These are phyloP conservation scores for Puma concolor DNA, from an alignment of 2,113 vertebrate species.

Conservation along the genomic window DNA sequence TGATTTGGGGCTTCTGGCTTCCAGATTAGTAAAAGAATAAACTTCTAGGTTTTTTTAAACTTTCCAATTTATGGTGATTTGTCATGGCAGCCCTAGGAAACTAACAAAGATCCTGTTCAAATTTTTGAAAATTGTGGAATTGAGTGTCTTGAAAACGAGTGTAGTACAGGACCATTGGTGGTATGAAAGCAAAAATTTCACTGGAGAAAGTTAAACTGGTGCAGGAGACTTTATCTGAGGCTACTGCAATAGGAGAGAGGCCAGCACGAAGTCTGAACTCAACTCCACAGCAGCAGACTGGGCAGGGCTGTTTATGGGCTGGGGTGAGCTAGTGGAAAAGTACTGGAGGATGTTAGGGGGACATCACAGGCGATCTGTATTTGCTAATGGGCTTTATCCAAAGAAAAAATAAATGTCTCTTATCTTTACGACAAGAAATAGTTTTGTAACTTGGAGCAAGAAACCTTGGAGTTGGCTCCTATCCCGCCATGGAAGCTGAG, in stretches of 20 bases:
- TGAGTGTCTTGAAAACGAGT: not conserved
- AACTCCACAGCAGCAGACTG: not conserved
- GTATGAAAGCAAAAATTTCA: not conserved
- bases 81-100: not conserved
- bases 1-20: not conserved
- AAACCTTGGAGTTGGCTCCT: not conserved
- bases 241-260: not conserved
- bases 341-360: not conserved
- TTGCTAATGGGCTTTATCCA: not conserved
- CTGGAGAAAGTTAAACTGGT: not conserved
- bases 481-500: not conserved
- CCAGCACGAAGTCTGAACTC: not conserved
- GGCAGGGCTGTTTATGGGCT: not conserved
- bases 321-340: not conserved
- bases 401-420: not conserved
- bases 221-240: not conserved
- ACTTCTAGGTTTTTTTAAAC: not conserved
- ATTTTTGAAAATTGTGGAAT: not conserved
- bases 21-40: not conserved
- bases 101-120: not conserved
- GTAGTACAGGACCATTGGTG: too few species aligned
- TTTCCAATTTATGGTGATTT: not conserved
- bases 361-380: not conserved
- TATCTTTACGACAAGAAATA: not conserved
- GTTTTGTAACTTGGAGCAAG: not conserved